Conservation (phyloP, 1,140 invertebrate species). For the Hyposmocoma kahamanoa region DNA sequence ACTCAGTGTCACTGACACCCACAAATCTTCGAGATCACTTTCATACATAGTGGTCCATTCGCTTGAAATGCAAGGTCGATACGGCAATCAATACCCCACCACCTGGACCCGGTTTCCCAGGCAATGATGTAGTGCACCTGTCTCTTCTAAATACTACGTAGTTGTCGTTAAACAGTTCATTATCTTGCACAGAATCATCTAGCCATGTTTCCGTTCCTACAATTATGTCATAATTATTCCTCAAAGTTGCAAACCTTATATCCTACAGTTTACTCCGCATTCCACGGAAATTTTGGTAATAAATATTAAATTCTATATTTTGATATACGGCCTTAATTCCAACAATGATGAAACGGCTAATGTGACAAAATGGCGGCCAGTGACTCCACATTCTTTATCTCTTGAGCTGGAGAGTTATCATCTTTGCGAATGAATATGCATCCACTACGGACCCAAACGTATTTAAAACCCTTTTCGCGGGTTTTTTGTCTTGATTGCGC, state of each 20-base stretch:
- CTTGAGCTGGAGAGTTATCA: conserved; percentile 9
- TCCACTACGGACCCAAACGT: conserved; percentile 23
- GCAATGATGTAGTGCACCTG: not conserved
- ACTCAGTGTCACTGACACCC: conserved; percentile 13
- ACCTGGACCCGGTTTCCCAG: conserved; percentile 8
- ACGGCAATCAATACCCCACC: conserved; percentile 27
- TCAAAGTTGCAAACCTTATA: not conserved
- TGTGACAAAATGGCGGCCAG: not conserved
- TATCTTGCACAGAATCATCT: conserved; percentile 10
- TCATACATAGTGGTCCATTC: conserved; percentile 11
- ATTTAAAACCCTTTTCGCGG: conserved; percentile 22
- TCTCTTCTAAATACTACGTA: conserved; percentile 23
- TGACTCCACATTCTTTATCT: conserved; percentile 10
- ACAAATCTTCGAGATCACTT: conserved; percentile 20
- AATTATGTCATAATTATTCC: conserved; percentile 13
- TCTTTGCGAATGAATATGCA: conserved; percentile 22
- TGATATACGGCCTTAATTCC: not conserved
- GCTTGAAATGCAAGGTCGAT: conserved; percentile 13
- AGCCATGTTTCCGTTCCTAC: conserved; percentile 25
- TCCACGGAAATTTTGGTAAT: conserved; percentile 18
- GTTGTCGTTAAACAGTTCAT: conserved; percentile 17
- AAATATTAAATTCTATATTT: conserved; percentile 5
- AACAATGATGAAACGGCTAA: not conserved
- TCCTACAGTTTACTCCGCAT: conserved; percentile 13
- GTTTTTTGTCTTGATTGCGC: conserved; percentile 16